A percentile compares a stretch with the other conserved stretches of the same genome.
These are phyloP conservation scores for Ips typographus DNA, from an alignment of 1,140 invertebrate species.

Conservation along the genomic window DNA sequence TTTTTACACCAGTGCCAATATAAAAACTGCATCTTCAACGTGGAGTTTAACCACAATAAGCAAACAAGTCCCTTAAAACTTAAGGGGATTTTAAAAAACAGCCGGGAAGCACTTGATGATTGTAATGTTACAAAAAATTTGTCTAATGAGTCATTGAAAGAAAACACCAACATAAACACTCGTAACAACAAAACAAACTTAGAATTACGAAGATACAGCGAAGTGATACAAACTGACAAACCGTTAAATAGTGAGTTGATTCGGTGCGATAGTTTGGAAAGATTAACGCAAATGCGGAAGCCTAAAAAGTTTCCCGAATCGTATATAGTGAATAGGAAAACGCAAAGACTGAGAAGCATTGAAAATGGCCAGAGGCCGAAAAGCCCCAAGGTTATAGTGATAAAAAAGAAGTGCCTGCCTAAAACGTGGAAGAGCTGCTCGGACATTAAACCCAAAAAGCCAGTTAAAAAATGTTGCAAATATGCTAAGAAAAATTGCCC, in stretches of 20 bases:
- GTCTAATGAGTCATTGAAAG: conserved; percentile 22
- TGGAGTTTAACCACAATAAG: conserved; percentile 38
- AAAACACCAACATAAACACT: conserved; percentile 24
- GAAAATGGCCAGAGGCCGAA: conserved; percentile 39
- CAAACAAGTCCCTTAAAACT: conserved; percentile 41
- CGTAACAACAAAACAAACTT: conserved; percentile 41
- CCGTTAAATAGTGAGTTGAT: conserved; percentile 45
- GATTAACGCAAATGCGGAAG: conserved; percentile 42
- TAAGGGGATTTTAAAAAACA: conserved; percentile 46
- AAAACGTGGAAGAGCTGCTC: conserved; percentile 52
- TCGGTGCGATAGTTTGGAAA: conserved; percentile 47
- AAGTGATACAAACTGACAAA: conserved; percentile 42
- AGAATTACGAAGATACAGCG: conserved; percentile 42
- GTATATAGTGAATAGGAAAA: conserved; percentile 44
- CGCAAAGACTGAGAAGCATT: conserved; percentile 34
- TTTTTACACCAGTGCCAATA: conserved; percentile 51
- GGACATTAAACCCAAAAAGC: conserved; percentile 46
- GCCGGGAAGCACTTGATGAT: conserved; percentile 36
- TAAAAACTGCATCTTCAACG: conserved; percentile 52
- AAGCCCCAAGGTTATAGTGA: conserved; percentile 43
- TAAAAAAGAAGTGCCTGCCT: conserved; percentile 43
- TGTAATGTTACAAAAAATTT: not conserved
- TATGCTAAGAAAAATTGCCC: conserved; percentile 50
- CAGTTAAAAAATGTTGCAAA: conserved; percentile 49
- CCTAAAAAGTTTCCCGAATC: conserved; percentile 50